Evolutionary conservation across 2,797 vertebrate species (phyloP).

Genomic region (Uromys caudimaculatus): DNA sequence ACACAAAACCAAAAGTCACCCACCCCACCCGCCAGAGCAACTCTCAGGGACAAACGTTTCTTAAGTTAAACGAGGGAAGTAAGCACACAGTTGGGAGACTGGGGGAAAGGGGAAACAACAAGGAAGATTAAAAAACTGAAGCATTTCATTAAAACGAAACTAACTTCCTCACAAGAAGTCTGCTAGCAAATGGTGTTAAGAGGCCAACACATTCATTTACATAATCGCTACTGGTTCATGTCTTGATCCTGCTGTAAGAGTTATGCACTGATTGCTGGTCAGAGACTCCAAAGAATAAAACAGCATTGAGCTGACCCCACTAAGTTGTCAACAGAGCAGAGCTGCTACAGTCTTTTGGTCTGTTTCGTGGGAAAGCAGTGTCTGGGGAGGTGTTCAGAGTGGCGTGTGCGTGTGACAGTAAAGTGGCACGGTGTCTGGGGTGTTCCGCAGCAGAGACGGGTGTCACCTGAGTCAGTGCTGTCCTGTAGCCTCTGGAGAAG

Average conservation of each 20-base stretch:
- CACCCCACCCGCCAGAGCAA: constrained; percentile 64
- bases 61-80: constrained; percentile 86
- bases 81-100: constrained; percentile 59
- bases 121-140: constrained; percentile 72
- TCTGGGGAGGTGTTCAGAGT: background rate
- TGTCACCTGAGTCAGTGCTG: constrained; percentile 37
- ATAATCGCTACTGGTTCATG: constrained; percentile 71
- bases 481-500: constrained; percentile 62
- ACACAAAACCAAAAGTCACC: constrained; percentile 79
- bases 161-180: constrained; percentile 80
- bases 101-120: background rate
- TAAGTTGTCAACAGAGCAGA: constrained; percentile 1
- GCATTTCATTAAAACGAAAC: constrained; percentile 80
- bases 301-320: constrained; percentile 48
- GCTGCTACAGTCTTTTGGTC: constrained; percentile 47
- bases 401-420: background rate
- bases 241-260: constrained; percentile 75
- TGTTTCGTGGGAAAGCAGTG: constrained; percentile 76
- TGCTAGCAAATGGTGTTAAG: constrained; percentile 80
- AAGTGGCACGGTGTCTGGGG: background rate
- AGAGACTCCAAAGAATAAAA: constrained; percentile 62
- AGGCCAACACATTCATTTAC: constrained; percentile 78
- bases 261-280: constrained; percentile 70
- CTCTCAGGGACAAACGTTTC: constrained; percentile 74
- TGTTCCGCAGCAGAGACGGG: background rate